phyloP scores from a whole-genome alignment of 1,140 invertebrate species.

The Apocrypta bakeri region DNA sequence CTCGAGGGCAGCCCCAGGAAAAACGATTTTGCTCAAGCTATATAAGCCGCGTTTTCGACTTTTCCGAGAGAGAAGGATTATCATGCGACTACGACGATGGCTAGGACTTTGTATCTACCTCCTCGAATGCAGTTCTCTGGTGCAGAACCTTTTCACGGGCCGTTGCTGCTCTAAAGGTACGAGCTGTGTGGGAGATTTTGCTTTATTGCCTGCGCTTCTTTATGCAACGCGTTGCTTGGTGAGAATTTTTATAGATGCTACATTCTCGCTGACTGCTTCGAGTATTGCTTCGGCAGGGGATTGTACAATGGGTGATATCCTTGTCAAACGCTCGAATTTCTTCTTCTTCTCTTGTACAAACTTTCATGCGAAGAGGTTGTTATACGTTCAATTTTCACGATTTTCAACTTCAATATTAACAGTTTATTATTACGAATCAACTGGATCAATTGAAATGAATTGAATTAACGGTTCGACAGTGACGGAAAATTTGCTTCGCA shows the following conservation, averaged over 20 bases:
- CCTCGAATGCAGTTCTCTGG: not conserved
- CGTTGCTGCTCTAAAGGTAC: not conserved
- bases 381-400: too few relatives aligned
- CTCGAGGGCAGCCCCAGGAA: not conserved
- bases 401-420: too few relatives aligned
- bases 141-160: not conserved
- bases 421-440: too few relatives aligned
- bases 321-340: not conserved
- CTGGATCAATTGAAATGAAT: too few relatives aligned
- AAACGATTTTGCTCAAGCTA: not conserved
- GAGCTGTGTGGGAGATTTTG: not conserved
- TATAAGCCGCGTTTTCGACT: not conserved
- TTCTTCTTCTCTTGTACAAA: too few relatives aligned
- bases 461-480: too few relatives aligned
- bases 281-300: not conserved
- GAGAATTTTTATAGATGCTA: not conserved
- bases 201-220: not conserved
- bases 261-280: not conserved
- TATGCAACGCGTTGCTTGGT: not conserved
- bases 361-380: too few relatives aligned
- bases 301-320: not conserved
- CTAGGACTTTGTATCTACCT: not conserved
- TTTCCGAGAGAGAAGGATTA: constrained; percentile 6
- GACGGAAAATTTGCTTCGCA: too few relatives aligned
- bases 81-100: not conserved